Base-by-base conservation (phyloP, 1,140 invertebrate species). In the Plutomurus gul region DNA sequence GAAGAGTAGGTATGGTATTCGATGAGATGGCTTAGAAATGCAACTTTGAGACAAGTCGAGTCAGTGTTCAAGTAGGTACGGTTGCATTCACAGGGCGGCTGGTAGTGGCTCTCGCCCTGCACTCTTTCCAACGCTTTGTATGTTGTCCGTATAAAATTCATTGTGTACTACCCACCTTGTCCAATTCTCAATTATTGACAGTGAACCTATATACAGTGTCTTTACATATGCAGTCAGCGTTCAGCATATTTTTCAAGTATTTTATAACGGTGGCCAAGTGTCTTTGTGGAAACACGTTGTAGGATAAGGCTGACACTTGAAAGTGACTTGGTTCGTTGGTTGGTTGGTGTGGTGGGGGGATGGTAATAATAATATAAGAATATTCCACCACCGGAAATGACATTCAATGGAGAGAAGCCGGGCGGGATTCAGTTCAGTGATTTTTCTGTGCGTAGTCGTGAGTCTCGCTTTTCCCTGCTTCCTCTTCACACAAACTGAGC, bases 401-500 rank as follows among this genome's bases (percentile, higher is more conserved):
- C 56, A 65, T 65, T 65, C 16, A 65, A 36, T 65, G 16, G 56
- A 65, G 56, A 65, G 56, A 65, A 65, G 27, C 56, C 25, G 30
- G 36, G 56, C 56, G 56, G 56, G 56, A 65, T 65, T 65, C 56
- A 65, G 56, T 36, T 65, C 56, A 65, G 56, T 65, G 56, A 65
- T 65, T 65, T 65, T 65, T 65, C 27, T 65, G 56, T 65, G 30
- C 27, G 25, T 65, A 6, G 27, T 16, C 56, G 27, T 65, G 30
- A 65, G n/a, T n/a, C n/a, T n/a, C n/a, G n/a, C n/a, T 65, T 65
- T 65, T 30, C 56, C 36, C 27, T 65, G 10, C 4, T 65, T 16
- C 7, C 3, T 33, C 11, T 65, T 65, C 51, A 13, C 39, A 13
- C n/a, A n/a, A n/a, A n/a, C n/a, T n/a, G n/a, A n/a, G n/a, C n/a